Percentiles rank a stretch among this genome's conserved stretches.
Conservation (phyloP, 2,113 vertebrate genomes). For the Alectura lathami region DNA sequence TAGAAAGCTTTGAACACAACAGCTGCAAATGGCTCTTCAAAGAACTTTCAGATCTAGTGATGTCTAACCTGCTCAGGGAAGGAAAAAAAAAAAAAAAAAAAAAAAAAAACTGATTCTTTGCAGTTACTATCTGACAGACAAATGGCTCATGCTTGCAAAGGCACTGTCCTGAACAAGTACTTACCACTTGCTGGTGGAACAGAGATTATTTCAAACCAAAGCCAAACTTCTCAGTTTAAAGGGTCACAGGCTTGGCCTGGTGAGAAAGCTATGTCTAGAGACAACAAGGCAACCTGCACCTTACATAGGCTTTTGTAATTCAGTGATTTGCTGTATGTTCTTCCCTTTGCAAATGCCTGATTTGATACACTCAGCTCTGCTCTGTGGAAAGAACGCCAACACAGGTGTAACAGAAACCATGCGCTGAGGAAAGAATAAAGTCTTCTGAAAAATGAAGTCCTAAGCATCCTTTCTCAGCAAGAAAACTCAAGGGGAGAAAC, state of each 20-base stretch:
- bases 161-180: background rate
- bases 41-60: background rate
- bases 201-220: background rate
- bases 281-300: background rate
- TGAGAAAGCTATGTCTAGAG: background rate
- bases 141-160: background rate
- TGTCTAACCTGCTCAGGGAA: background rate
- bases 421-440: background rate
- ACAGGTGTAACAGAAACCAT: background rate
- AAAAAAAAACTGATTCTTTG: background rate
- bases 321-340: background rate
- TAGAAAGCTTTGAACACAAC: background rate
- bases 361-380: background rate
- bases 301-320: background rate
- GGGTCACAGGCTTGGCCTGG: background rate
- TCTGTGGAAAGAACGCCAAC: background rate
- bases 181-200: background rate
- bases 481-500: background rate
- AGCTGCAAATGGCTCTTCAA: accelerated
- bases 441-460: background rate
- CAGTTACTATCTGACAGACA: background rate
- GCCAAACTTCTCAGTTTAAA: background rate
- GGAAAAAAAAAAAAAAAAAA: no score
- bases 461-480: background rate
- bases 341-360: background rate